phyloP scores from a whole-genome alignment of 2,113 vertebrate species.

The Taxidea taxus region DNA sequence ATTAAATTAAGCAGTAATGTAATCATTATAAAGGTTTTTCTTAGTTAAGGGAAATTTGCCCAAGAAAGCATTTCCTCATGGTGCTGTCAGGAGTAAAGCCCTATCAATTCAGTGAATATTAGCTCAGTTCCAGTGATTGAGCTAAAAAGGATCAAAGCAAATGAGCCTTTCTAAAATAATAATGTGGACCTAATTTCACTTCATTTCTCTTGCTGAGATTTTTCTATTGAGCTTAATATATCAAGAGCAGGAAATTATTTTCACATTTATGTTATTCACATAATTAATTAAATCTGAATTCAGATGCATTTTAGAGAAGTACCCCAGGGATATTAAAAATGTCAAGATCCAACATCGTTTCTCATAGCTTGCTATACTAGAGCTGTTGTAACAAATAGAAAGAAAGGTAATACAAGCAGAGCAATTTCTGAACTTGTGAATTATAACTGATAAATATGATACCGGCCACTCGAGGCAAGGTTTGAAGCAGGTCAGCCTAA shows the following conservation, averaged over 20 bases:
- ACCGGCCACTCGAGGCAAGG: not conserved
- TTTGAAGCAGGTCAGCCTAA: conserved; percentile 4
- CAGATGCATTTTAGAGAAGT: conserved; percentile 36
- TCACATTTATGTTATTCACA: conserved; percentile 55
- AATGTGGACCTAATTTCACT: conserved; percentile 38
- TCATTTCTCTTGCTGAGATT: conserved; percentile 42
- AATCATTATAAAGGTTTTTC: not conserved
- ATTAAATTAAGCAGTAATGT: not conserved
- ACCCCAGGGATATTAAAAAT: conserved; percentile 58
- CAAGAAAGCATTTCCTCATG: not conserved
- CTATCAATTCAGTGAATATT: not conserved
- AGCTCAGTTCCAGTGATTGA: not conserved
- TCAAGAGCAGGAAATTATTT: conserved; percentile 62
- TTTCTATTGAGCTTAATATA: conserved; percentile 46
- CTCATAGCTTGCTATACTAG: not conserved
- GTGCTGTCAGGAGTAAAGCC: not conserved
- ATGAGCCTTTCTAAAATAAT: conserved; percentile 38
- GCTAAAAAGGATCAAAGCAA: conserved; percentile 28
- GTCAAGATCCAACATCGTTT: not conserved
- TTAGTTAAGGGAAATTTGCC: not conserved
- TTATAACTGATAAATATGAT: not conserved
- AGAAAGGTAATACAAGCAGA: not conserved
- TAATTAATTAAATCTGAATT: conserved; percentile 71
- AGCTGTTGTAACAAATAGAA: conserved; percentile 26
- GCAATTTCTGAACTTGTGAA: not conserved